Evolutionary conservation across 1,140 invertebrate genomes (phyloP), one percentile per base, ranked within the genome.

Genomic region (Physella acuta): DNA sequence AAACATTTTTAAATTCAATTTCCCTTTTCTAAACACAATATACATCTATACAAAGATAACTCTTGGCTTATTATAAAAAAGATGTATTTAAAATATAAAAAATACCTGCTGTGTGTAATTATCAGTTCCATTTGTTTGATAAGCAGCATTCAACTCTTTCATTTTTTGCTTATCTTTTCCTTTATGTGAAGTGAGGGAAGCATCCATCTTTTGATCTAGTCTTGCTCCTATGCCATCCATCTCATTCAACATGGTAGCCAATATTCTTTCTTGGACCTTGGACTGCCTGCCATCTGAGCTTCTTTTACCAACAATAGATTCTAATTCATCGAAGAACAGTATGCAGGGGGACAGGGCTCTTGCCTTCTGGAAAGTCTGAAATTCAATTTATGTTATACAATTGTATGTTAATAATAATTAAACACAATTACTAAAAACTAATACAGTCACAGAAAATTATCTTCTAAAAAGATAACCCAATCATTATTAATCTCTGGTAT

Each of bases 141-240:
- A n/a, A n/a, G n/a, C n/a, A n/a, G n/a, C n/a, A n/a, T n/a, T n/a
- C n/a, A 44, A 20, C 62, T 30, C 28, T 8, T 26, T 17, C 53
- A 31, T 56, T 44, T 44, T 49, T 44, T 65, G 64, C 39, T 37
- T 30, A 33, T n/a, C 51, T 61, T 44, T 26, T 24, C 24, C 37
- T 55, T 55, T 36, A 33, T 53, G 31, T 26, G 28, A 51, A 33
- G 51, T 52, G 30, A 16, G 30, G 20, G 51, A 1, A 39, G 39
- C 55, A 31, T 74, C 65, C 44, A 69, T 71, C 52, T 78, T 77
- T 28, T 78, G 73, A 66, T 79, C 79, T 20, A 80, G 39, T 58
- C 72, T 64, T 0, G 78, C 78, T 14, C 84, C 82, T 17, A 92
- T 85, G 20, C 91, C 91, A 86, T 92, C 82, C 81, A 85, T 80